Percentiles rank a stretch among this genome's conserved stretches.
phyloP scores from a whole-genome alignment of 37 sponge, comb jelly and placozoan genomes.

The Amphimedon queenslandica region DNA sequence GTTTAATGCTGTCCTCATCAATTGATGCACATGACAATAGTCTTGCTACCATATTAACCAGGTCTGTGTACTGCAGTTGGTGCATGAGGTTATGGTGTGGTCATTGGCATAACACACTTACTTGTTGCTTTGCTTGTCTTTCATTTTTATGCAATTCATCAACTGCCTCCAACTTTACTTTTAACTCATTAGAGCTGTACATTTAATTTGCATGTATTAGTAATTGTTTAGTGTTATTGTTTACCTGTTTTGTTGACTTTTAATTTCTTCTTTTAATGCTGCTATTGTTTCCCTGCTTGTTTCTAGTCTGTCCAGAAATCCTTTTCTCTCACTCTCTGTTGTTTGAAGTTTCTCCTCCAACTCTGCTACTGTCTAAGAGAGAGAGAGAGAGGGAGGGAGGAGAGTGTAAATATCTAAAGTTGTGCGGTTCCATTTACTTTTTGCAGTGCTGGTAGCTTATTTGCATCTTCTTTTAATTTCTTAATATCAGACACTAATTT shows the following conservation, averaged over 20 bases:
- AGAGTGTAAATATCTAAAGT: background rate
- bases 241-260: constrained; percentile 35
- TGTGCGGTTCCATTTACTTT: constrained; percentile 11
- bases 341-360: background rate
- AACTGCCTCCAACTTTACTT: background rate
- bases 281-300: constrained; percentile 29
- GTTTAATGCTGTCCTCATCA: no score
- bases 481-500: constrained; percentile 57
- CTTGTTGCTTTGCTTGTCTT: background rate
- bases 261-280: constrained; percentile 39
- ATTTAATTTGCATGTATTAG: background rate
- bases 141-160: background rate
- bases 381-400: background rate
- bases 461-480: constrained; percentile 26
- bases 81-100: background rate
- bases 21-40: no score
- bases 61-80: no score
- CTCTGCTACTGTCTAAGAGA: background rate
- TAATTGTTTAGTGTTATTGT: background rate
- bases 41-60: no score
- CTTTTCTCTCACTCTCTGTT: constrained; percentile 10
- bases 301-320: constrained; percentile 27
- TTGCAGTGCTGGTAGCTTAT: constrained; percentile 17
- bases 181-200: background rate
- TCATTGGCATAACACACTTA: background rate